A percentile compares a stretch with the other conserved stretches of the same genome.
These are phyloP conservation scores for Bambusicola thoracicus DNA, from an alignment of 2,113 vertebrate species.

Conservation along the genomic window DNA sequence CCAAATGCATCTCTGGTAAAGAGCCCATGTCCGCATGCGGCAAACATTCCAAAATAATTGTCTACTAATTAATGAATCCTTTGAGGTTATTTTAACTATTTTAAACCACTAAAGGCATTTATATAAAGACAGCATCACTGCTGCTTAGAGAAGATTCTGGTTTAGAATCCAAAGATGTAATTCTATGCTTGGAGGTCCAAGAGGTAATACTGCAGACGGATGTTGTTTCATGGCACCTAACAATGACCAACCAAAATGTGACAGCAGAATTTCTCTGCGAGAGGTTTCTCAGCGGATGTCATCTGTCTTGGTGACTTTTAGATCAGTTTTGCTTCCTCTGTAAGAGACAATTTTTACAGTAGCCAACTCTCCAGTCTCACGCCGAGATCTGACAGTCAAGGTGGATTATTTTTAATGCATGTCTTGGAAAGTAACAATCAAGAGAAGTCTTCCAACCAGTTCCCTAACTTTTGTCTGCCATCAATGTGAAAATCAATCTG, in stretches of 20 bases:
- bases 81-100: background rate
- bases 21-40: background rate
- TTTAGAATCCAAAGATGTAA: background rate
- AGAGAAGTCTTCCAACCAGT: background rate
- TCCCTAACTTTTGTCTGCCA: background rate
- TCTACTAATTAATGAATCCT: background rate
- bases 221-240: background rate
- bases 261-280: background rate
- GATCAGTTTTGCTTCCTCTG: background rate
- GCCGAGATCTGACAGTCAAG: background rate
- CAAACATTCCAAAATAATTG: background rate
- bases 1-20: background rate
- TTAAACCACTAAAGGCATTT: background rate
- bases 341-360: background rate
- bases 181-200: background rate
- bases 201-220: background rate
- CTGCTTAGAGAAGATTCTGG: background rate
- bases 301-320: background rate
- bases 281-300: background rate
- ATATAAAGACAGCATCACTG: background rate
- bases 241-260: background rate
- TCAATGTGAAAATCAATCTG: background rate
- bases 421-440: background rate
- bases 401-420: background rate
- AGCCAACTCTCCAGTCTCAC: background rate